Conservation (phyloP, 92 coral and sea anemone genomes). For the Micromussa lordhowensis region DNA sequence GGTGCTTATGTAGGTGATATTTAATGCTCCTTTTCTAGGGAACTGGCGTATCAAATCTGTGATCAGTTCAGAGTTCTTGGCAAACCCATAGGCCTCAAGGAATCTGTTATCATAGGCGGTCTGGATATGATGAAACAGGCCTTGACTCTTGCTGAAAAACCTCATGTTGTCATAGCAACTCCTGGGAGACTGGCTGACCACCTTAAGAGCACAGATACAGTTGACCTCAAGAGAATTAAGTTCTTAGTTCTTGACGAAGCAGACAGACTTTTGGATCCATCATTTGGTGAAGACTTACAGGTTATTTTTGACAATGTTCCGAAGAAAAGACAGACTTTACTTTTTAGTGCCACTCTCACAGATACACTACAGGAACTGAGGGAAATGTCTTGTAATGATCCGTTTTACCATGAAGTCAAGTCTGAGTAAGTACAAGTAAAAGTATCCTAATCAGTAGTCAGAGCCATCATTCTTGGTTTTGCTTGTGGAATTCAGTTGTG, state of each 20-base stretch:
- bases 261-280: slow-evolving; percentile 90
- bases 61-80: slow-evolving; percentile 97
- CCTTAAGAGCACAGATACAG: slow-evolving; percentile 94
- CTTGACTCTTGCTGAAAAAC: slow-evolving; percentile 79
- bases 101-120: slow-evolving; percentile 89
- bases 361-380: slow-evolving; percentile 90
- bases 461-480: too few relatives aligned
- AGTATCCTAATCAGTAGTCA: background rate
- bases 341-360: slow-evolving; percentile 96
- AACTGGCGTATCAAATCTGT: slow-evolving; percentile 92
- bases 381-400: slow-evolving; percentile 79
- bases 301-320: slow-evolving; percentile 90
- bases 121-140: slow-evolving; percentile 99
- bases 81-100: slow-evolving; percentile 88
- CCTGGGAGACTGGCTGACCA: slow-evolving; percentile 99
- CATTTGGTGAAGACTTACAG: slow-evolving; percentile 91
- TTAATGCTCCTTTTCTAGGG: slow-evolving; percentile 49
- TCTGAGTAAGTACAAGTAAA: slow-evolving; percentile 81
- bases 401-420: slow-evolving; percentile 89
- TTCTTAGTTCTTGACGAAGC: slow-evolving; percentile 95
- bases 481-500: too few relatives aligned
- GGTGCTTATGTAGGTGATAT: too few relatives aligned
- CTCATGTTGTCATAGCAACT: slow-evolving; percentile 99
- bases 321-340: slow-evolving; percentile 86
- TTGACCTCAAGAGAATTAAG: slow-evolving; percentile 76